Evolutionary conservation across 2,113 vertebrate genomes (phyloP).

Genomic region (Phrynosoma blainvillii): DNA sequence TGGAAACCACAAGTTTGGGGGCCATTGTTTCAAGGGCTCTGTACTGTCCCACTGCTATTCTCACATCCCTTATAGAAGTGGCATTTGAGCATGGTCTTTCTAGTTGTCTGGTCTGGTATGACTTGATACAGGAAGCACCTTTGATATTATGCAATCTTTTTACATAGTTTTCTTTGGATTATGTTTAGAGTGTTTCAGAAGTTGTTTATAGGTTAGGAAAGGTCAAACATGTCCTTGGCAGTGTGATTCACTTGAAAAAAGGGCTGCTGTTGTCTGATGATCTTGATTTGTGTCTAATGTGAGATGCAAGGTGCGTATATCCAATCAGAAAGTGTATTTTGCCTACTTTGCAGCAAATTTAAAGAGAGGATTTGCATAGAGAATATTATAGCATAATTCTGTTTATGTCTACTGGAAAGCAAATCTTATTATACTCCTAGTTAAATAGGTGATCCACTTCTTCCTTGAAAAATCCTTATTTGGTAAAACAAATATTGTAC

Average conservation of each 20-base stretch:
- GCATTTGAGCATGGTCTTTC: neutral
- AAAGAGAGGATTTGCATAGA: neutral
- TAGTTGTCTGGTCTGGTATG: neutral
- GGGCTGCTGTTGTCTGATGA: neutral
- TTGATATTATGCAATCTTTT: neutral
- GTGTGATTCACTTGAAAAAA: constrained; percentile 7
- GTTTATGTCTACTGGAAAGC: neutral
- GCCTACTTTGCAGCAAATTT: neutral
- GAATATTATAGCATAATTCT: neutral
- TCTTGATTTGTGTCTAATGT: neutral
- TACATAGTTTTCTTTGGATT: neutral
- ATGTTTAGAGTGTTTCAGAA: neutral
- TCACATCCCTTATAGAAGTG: neutral
- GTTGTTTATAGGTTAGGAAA: neutral
- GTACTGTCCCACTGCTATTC: neutral
- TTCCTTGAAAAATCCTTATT: neutral
- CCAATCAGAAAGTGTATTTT: constrained; percentile 6
- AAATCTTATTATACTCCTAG: neutral
- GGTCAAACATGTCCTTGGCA: neutral
- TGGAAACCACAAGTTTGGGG: neutral
- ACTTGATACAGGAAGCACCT: neutral
- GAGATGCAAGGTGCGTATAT: neutral
- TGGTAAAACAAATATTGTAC: neutral
- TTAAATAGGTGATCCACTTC: neutral
- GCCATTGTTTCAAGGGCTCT: neutral